Conservation (phyloP, 2,797 vertebrate genomes). For the Lycodopsis pacificus region DNA sequence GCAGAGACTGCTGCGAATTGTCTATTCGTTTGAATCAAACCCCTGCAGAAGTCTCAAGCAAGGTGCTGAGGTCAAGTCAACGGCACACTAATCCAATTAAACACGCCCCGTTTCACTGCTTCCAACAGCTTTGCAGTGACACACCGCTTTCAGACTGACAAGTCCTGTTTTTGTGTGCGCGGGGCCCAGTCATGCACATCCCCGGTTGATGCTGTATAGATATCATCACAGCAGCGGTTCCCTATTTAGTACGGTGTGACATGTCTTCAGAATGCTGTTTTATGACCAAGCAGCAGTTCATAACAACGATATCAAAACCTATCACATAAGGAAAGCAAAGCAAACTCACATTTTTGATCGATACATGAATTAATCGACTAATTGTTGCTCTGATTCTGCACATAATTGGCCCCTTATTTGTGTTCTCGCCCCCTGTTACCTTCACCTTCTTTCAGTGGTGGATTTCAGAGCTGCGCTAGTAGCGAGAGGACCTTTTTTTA, state of each 20-base stretch:
- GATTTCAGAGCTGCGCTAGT: not conserved
- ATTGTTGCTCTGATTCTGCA: not conserved
- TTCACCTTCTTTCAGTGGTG: not conserved
- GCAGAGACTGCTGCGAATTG: slow-evolving; percentile 13
- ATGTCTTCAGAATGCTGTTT: not conserved
- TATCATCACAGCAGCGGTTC: slow-evolving; percentile 35
- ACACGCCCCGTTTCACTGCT: slow-evolving; percentile 77
- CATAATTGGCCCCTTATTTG: not conserved
- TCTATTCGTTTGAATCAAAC: slow-evolving; percentile 49
- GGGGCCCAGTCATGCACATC: slow-evolving; percentile 39
- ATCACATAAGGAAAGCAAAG: not conserved
- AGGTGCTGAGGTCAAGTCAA: slow-evolving; percentile 76
- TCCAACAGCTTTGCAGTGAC: slow-evolving; percentile 64
- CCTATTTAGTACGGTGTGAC: slow-evolving; percentile 27
- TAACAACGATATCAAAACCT: not conserved
- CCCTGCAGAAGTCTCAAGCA: slow-evolving; percentile 47
- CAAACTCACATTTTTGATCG: too few species aligned
- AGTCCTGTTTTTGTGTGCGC: slow-evolving; percentile 20
- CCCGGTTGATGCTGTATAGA: slow-evolving; percentile 37
- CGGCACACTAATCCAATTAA: slow-evolving; percentile 77
- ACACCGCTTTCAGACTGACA: slow-evolving; percentile 44
- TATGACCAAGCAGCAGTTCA: not conserved
- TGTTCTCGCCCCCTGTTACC: not conserved
- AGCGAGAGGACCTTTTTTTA: not conserved
- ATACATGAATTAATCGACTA: not conserved